Percentiles rank a stretch among this genome's conserved stretches.
These are phyloP conservation scores for Netelia fuscicornis DNA, from an alignment of 2,888 invertebrate genomes.

Conservation along the genomic window DNA sequence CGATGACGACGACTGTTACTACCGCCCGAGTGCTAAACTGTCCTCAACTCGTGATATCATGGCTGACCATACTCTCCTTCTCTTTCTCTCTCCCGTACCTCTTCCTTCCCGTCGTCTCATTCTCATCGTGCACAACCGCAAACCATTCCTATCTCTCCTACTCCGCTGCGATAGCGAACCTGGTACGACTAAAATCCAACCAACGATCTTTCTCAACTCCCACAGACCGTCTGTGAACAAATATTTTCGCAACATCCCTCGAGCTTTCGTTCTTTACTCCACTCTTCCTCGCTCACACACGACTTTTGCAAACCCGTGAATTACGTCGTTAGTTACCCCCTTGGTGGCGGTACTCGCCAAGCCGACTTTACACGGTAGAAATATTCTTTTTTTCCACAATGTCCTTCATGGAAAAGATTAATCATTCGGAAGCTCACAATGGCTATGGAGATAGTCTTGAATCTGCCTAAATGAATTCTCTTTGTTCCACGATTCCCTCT, in stretches of 20 bases:
- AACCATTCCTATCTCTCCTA: conserved; percentile 36
- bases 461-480: conserved; percentile 37
- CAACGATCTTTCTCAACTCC: conserved; percentile 41
- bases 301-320: too few species aligned
- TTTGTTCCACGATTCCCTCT: conserved; percentile 1
- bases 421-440: not conserved
- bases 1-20: conserved; percentile 23
- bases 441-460: conserved; percentile 2
- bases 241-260: conserved; percentile 51
- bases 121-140: conserved; percentile 49
- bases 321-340: too few species aligned
- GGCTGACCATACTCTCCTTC: conserved; percentile 43
- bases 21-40: conserved; percentile 61
- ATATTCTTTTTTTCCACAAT: not conserved
- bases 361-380: not conserved
- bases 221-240: conserved; percentile 33
- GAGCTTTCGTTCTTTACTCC: conserved; percentile 31
- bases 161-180: not conserved
- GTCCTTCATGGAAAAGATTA: not conserved
- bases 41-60: conserved; percentile 62
- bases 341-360: not conserved
- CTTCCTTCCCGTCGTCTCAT: conserved; percentile 3
- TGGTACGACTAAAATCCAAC: not conserved
- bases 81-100: not conserved
- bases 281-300: not conserved